Evolutionary conservation across 2,888 invertebrate genomes (phyloP).

Genomic region (Standfussiana lucernea): DNA sequence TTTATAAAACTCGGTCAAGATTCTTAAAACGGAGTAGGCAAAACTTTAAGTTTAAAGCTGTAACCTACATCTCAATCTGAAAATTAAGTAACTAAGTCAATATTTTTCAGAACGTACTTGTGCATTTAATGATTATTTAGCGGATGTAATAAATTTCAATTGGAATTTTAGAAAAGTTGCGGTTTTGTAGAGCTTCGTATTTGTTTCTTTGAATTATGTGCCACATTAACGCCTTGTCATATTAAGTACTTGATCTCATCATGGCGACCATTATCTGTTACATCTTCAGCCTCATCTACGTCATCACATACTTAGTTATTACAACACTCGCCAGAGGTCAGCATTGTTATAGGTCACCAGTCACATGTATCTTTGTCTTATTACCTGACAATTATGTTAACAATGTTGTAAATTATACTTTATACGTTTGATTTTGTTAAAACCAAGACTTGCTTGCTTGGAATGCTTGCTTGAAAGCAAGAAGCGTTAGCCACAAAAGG

Average conservation of each 20-base stretch:
- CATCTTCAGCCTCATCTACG: background rate
- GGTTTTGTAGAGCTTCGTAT: background rate
- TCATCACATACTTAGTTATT: slow-evolving; percentile 5
- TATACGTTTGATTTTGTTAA: background rate
- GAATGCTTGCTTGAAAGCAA: background rate
- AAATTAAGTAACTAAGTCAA: background rate
- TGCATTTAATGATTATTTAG: background rate
- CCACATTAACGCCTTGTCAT: background rate
- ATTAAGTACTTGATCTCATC: background rate
- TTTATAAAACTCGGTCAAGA: slow-evolving; percentile 17
- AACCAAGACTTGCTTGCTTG: background rate
- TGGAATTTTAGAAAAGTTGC: background rate
- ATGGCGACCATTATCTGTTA: too few species aligned
- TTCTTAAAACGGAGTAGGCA: background rate
- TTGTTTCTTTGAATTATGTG: background rate
- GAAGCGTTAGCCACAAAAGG: background rate
- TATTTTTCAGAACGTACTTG: background rate
- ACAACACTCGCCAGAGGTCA: slow-evolving; percentile 46
- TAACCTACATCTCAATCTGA: too few species aligned
- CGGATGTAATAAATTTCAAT: background rate
- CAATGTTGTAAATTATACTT: slow-evolving; percentile 12
- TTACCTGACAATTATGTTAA: slow-evolving; percentile 37
- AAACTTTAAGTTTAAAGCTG: background rate
- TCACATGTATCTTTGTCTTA: slow-evolving; percentile 14
- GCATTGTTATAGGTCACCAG: slow-evolving; percentile 29